Conservation (phyloP, 2,113 vertebrate genomes). For the Bagarius yarrelli region DNA sequence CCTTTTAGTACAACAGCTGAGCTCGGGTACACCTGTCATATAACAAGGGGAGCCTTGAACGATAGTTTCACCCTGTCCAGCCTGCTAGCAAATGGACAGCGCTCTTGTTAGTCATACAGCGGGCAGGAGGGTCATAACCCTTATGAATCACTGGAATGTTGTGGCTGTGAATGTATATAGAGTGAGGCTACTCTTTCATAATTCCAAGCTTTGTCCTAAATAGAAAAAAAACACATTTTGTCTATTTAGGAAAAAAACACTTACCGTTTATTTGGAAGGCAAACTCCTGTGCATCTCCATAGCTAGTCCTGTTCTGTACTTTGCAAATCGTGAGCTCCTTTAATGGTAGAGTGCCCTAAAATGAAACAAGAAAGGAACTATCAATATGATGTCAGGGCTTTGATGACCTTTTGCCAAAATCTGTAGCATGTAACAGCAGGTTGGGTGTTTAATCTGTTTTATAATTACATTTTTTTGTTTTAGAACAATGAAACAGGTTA, state of each 20-base stretch:
- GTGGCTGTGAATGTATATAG: conserved; percentile 56
- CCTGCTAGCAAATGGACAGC: conserved; percentile 59
- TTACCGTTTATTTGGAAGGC: conserved; percentile 88
- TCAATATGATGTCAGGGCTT: background rate
- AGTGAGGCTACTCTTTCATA: conserved; percentile 21
- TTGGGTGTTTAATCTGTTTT: background rate
- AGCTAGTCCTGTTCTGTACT: conserved; percentile 68
- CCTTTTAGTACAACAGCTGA: conserved; percentile 64
- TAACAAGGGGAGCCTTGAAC: conserved; percentile 66
- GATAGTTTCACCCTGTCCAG: conserved; percentile 52
- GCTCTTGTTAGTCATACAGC: conserved; percentile 67
- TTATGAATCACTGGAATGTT: conserved; percentile 66
- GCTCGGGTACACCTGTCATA: conserved; percentile 69
- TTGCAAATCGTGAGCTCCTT: conserved; percentile 80
- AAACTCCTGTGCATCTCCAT: conserved; percentile 68
- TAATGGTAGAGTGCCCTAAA: conserved; percentile 85
- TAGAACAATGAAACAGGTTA: background rate
- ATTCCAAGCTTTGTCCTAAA: background rate
- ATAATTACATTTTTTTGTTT: background rate
- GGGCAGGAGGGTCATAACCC: conserved; percentile 58
- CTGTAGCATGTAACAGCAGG: background rate
- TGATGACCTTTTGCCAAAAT: background rate
- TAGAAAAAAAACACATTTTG: conserved; percentile 18
- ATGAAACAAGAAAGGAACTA: conserved; percentile 36
- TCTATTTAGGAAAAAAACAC: conserved; percentile 12